Evolutionary conservation across 2,888 invertebrate genomes (phyloP), one percentile per base, ranked within the genome.

Genomic region (Spialia ferax): DNA sequence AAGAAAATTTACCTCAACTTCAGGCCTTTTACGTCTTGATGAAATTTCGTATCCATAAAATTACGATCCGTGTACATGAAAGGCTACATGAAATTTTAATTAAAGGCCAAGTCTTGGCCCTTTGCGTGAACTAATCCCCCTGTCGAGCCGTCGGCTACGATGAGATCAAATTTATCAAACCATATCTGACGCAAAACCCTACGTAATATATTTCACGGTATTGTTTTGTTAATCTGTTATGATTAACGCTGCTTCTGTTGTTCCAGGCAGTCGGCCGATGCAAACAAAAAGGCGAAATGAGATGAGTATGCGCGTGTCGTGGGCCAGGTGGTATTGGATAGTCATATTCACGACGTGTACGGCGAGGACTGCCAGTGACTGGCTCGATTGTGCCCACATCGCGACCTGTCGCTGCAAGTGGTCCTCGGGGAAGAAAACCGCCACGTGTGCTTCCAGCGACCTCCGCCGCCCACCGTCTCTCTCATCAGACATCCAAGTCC

Each of bases 361-460:
- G 75, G 93, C 91, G 71, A 88, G 91, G 84, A 93, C 92, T 69
- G 91, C 91, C 77, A 92, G 92, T 78, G 98, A 98, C 89, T 98
- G 97, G 97, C 97, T 97, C 63, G 97, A 97, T 88, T 98, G 98
- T 89, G 97, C 97, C 79, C 95, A 96, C 74, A 97, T 97, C 80
- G 94, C 96, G 72, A 96, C 97, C 78, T 98, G 98, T 87, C 96
- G 96, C 80, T 98, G 98, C 95, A 98, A 97, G 93, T 98, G 98
- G 98, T 96, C 97, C 52, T 97, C 97, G 71, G 98, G 98, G 71
- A 98, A 98, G 90, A 97, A 97, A 87, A 97, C 97, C 52, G 98
- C 98, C 66, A 95, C 97, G 69, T 98, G 98, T 90, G 96, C 96
- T 72, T 96, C 97, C 80, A 96, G 97, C 75, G 96, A 97, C 76